Conservation (phyloP, 2,113 vertebrate genomes). For the Coreoperca whiteheadi region DNA sequence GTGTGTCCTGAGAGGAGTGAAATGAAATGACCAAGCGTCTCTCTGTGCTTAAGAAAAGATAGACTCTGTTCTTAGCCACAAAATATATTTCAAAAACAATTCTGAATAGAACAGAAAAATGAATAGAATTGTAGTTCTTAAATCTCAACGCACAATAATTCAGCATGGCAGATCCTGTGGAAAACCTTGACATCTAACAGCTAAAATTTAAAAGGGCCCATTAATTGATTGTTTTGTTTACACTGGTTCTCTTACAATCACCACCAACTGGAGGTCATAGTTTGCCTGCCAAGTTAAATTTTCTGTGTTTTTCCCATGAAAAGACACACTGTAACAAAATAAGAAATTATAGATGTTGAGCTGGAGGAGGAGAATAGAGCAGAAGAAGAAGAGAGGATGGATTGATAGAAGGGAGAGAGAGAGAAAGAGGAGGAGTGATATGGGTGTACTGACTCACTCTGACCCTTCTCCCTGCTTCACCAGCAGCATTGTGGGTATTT, state of each 20-base stretch:
- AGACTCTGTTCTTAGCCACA: not conserved
- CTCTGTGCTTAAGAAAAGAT: constrained; percentile 1
- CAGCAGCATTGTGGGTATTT: constrained; percentile 80
- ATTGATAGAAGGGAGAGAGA: constrained; percentile 60
- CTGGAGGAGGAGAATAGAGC: constrained; percentile 46
- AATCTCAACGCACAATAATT: not conserved
- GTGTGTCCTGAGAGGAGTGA: not conserved
- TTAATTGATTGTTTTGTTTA: constrained; percentile 50
- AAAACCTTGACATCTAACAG: not conserved
- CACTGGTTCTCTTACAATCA: constrained; percentile 26
- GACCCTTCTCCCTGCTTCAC: constrained; percentile 79
- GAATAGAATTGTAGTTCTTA: not conserved
- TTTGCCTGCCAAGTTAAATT: constrained; percentile 65
- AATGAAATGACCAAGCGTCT: not conserved
- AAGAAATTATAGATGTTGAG: constrained; percentile 37
- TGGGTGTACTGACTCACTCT: constrained; percentile 80
- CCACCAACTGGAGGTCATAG: constrained; percentile 41
- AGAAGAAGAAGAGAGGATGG: constrained; percentile 55
- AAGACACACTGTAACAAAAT: constrained; percentile 17
- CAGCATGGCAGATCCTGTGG: constrained; percentile 7
- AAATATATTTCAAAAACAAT: not conserved
- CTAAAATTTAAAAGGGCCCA: not conserved
- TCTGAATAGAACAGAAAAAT: not conserved
- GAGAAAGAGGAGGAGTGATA: constrained; percentile 76
- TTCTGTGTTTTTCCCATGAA: constrained; percentile 48